Evolutionary conservation across 2,888 invertebrate genomes (phyloP).

Genomic region (Acronicta aceris): DNA sequence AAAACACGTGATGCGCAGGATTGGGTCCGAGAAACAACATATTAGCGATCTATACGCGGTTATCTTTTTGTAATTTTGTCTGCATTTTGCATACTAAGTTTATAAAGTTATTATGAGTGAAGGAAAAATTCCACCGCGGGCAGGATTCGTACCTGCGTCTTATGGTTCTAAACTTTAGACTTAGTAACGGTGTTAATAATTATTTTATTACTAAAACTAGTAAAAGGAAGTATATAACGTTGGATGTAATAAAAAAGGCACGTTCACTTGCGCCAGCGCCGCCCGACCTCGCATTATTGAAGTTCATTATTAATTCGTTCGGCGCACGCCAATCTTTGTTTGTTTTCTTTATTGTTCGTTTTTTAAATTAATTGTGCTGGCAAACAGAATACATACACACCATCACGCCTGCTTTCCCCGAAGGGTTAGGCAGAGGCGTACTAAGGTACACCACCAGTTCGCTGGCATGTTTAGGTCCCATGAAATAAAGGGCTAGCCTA

Average conservation of each 20-base stretch:
- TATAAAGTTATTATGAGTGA: too few species aligned
- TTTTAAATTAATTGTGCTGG: conserved; percentile 5
- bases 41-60: neutral
- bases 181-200: too few species aligned
- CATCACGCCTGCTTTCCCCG: too few species aligned
- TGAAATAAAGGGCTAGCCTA: too few species aligned
- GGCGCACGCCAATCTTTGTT: conserved; percentile 47
- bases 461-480: too few species aligned
- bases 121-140: too few species aligned
- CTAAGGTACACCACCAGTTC: too few species aligned
- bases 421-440: too few species aligned
- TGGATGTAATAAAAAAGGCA: conserved; percentile 32
- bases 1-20: conserved; percentile 17
- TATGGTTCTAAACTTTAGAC: too few species aligned
- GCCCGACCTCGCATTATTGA: conserved; percentile 61
- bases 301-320: conserved; percentile 62
- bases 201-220: conserved; percentile 8
- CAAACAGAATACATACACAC: too few species aligned
- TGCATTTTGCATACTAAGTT: neutral
- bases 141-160: too few species aligned
- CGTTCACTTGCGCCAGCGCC: conserved; percentile 47
- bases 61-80: too few species aligned
- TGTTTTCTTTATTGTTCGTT: conserved; percentile 43
- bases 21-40: conserved; percentile 1
- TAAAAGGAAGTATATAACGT: conserved; percentile 26